phyloP scores from a whole-genome alignment of 2,113 vertebrate genomes.

The Callipepla squamata region DNA sequence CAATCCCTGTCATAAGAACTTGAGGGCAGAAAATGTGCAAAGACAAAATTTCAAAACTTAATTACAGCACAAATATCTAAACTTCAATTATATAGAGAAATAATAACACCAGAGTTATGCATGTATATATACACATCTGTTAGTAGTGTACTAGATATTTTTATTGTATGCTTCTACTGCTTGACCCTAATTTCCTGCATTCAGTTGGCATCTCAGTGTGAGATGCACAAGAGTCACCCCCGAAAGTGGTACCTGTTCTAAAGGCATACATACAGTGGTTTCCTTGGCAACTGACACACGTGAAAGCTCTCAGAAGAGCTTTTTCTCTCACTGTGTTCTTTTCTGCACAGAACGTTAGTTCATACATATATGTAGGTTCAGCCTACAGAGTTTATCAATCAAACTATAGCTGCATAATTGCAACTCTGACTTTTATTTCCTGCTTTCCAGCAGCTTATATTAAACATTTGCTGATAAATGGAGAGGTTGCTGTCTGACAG shows the following conservation, averaged over 20 bases:
- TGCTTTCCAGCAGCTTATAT: slow-evolving; percentile 11
- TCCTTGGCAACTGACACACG: not conserved
- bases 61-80: not conserved
- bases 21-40: not conserved
- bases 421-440: not conserved
- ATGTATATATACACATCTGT: not conserved
- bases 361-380: not conserved
- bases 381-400: slow-evolving; percentile 27
- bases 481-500: not conserved
- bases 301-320: not conserved
- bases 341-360: not conserved
- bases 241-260: not conserved
- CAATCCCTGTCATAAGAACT: not conserved
- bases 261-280: not conserved
- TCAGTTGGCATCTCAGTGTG: not conserved
- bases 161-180: not conserved
- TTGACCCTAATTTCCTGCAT: not conserved
- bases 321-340: not conserved
- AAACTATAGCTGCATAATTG: not conserved
- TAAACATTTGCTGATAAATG: not conserved
- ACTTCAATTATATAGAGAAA: not conserved
- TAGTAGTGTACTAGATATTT: not conserved
- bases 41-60: not conserved
- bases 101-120: not conserved
- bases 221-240: not conserved